Percentiles rank a stretch among this genome's conserved stretches.
Conservation (phyloP, 2,113 vertebrate species). For the Picathartes gymnocephalus region DNA sequence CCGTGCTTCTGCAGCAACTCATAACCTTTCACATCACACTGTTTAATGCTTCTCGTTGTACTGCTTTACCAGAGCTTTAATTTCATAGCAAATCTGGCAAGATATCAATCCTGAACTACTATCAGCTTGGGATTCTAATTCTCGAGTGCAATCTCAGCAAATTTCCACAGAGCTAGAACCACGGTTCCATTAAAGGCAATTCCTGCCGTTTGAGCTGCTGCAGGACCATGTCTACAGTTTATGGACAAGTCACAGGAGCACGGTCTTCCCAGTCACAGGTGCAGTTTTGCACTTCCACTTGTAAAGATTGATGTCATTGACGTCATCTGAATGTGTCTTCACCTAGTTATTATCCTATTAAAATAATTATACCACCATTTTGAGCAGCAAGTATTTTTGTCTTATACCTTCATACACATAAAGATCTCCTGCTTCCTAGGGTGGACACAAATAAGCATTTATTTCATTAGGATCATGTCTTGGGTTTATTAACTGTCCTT, state of each 20-base stretch:
- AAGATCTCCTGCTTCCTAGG: background rate
- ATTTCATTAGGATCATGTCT: background rate
- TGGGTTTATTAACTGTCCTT: background rate
- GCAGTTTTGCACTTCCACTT: background rate
- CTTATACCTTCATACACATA: background rate
- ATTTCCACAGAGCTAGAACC: background rate
- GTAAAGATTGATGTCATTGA: background rate
- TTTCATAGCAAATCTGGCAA: background rate
- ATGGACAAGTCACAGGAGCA: background rate
- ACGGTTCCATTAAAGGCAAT: background rate
- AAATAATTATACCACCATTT: background rate
- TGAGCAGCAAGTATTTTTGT: background rate
- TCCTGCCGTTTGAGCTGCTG: background rate
- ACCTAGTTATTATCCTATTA: background rate
- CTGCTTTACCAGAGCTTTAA: background rate
- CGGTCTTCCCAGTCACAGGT: background rate
- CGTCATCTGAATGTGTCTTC: background rate
- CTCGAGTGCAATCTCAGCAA: background rate
- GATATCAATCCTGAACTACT: background rate
- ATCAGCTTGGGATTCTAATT: background rate
- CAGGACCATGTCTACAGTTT: background rate
- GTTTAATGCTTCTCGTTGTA: background rate
- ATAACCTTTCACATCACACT: background rate
- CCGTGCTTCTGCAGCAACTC: rapidly evolving
- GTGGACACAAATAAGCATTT: background rate